A percentile compares a stretch with the other conserved stretches of the same genome.
phyloP scores from a whole-genome alignment of 2,113 vertebrate genomes.

The Nibea albiflora region DNA sequence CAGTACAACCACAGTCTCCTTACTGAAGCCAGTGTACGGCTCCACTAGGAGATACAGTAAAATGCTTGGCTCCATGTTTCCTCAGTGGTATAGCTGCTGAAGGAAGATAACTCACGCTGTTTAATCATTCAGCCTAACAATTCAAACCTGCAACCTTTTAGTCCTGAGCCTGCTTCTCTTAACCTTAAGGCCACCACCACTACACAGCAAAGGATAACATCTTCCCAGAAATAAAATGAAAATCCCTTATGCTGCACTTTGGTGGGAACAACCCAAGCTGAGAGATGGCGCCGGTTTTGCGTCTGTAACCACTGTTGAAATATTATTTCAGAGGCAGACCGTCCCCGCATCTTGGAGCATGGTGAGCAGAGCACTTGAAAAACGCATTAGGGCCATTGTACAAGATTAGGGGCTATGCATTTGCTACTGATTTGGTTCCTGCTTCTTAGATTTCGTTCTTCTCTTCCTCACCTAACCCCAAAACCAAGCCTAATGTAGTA shows the following conservation, averaged over 20 bases:
- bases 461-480: conserved; percentile 66
- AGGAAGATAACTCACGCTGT: neutral
- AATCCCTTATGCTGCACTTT: conserved; percentile 79
- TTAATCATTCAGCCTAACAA: conserved; percentile 17
- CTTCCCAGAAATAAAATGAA: conserved; percentile 77
- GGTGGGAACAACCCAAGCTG: conserved; percentile 80
- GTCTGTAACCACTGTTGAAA: conserved; percentile 83
- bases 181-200: conserved; percentile 58
- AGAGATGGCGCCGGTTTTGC: conserved; percentile 75
- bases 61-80: conserved; percentile 48
- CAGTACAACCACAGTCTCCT: conserved; percentile 43
- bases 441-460: conserved; percentile 74
- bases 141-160: conserved; percentile 52
- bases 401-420: conserved; percentile 77
- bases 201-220: conserved; percentile 69
- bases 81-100: conserved; percentile 11
- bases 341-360: conserved; percentile 72
- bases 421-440: conserved; percentile 80
- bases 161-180: conserved; percentile 43
- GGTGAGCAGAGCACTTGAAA: conserved; percentile 65
- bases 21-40: conserved; percentile 23
- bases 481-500: conserved; percentile 55
- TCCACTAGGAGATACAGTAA: conserved; percentile 29
- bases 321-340: conserved; percentile 82
- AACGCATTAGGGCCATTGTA: conserved; percentile 66